Conservation (phyloP, 2,797 vertebrate genomes). For the Pitangus sulphuratus region DNA sequence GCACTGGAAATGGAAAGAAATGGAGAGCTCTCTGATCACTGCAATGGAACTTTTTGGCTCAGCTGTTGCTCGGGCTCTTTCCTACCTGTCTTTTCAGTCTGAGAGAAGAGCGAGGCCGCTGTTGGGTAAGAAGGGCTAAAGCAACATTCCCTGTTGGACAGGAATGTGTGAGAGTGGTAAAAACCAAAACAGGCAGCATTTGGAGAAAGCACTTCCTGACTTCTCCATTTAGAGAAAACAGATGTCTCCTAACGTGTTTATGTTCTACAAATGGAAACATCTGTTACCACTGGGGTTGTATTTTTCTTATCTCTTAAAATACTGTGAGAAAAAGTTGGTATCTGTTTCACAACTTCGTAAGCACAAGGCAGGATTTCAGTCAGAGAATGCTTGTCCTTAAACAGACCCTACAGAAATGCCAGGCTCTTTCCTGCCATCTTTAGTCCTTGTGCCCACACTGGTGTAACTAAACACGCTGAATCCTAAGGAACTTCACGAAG, state of each 20-base stretch:
- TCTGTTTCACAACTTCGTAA: not conserved
- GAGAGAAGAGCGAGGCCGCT: not conserved
- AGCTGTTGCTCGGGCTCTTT: not conserved
- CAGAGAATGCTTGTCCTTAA: not conserved
- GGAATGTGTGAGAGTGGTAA: not conserved
- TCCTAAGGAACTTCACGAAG: not conserved
- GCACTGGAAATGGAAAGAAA: not conserved
- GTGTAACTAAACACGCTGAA: not conserved
- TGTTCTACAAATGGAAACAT: slow-evolving; percentile 67
- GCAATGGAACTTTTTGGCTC: not conserved
- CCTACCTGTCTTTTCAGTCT: not conserved
- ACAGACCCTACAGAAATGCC: not conserved
- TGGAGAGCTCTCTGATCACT: not conserved
- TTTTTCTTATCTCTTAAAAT: slow-evolving; percentile 61
- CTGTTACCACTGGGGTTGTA: slow-evolving; percentile 47
- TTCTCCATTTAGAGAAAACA: slow-evolving; percentile 54
- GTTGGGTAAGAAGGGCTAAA: not conserved
- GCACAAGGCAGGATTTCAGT: not conserved
- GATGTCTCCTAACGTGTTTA: slow-evolving; percentile 53
- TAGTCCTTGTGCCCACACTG: not conserved
- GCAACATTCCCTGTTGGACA: not conserved
- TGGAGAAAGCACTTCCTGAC: slow-evolving; percentile 57
- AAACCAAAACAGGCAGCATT: not conserved
- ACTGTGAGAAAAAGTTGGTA: slow-evolving; percentile 64
- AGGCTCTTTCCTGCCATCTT: not conserved